phyloP scores from a whole-genome alignment of 2,113 vertebrate species.

The Oryzias melastigma region DNA sequence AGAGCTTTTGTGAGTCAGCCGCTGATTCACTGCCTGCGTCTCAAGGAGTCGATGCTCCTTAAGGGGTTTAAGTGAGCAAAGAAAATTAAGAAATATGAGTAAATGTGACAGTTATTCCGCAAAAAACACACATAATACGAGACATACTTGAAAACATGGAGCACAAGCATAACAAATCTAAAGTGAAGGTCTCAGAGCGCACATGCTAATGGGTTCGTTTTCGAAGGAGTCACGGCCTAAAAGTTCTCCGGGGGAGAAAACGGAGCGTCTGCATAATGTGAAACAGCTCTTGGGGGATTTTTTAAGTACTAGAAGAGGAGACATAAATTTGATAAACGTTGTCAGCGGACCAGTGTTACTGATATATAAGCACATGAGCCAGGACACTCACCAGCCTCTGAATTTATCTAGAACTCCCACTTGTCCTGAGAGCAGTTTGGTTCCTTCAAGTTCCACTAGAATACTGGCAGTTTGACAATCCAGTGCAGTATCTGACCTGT shows the following conservation, averaged over 20 bases:
- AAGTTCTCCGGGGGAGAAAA: conserved; percentile 6
- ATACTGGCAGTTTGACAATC: no score
- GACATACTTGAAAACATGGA: not conserved
- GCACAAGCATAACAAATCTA: not conserved
- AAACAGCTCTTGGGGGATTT: conserved; percentile 45
- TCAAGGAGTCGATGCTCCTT: not conserved
- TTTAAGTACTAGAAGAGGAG: conserved; percentile 15
- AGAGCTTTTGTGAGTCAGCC: conserved; percentile 28
- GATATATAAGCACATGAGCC: conserved; percentile 13
- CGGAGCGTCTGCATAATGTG: conserved; percentile 37
- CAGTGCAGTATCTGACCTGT: no score
- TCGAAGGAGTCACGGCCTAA: not conserved
- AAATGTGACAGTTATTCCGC: not conserved
- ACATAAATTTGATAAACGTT: conserved; percentile 33
- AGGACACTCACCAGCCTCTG: not conserved
- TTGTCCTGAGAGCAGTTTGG: no score
- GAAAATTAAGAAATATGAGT: not conserved
- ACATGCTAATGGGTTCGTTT: not conserved
- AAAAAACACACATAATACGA: not conserved
- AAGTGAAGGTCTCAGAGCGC: not conserved
- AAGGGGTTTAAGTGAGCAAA: not conserved
- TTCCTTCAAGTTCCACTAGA: no score
- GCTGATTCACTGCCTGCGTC: conserved; percentile 24
- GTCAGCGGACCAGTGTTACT: conserved; percentile 8
- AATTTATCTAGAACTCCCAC: no score